Evolutionary conservation across 2,113 vertebrate species (phyloP), one percentile per base, ranked within the genome.

Genomic region (Thalassoma bifasciatum): DNA sequence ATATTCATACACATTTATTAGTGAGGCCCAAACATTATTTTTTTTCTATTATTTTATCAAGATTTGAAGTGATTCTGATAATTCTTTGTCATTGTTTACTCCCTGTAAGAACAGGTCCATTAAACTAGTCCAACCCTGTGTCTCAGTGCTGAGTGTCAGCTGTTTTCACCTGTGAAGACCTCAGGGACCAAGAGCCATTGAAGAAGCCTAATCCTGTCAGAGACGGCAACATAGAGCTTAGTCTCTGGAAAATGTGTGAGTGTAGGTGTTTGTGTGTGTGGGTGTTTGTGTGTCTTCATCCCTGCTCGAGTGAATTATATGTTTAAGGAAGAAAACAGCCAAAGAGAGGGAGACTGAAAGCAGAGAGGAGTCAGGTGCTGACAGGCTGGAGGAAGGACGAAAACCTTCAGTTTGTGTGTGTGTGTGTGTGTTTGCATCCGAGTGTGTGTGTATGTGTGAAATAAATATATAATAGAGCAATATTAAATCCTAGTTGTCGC

Each of bases 401-500:
- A 72, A 75, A 21, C 51, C 24, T 49, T 22, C n/a, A 42, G 53
- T 19, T 6, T 34, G 11, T 23, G 36, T 19, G 12, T 44, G 49
- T 22, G 12, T 42, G 47, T 30, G 38, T 66, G 34, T 19, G 50
- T 46, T 13, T 17, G 44, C 30, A 4, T 30, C n/a, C n/a, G 30
- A 30, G 30, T 30, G 30, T 30, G 30, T 34, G 16, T 40, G 46
- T 21, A 10, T 51, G 46, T 26, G 36, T 65, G 13, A 74, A 68
- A 79, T 71, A 81, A 68, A 85, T 79, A 74, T 44, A 75, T 71
- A 76, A 66, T 7, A 3, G 21, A 58, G 44, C 37, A 80, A 77
- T 83, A 82, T 75, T 82, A 77, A 82, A 82, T 77, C 68, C 68
- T 82, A 11, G 42, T 69, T 30, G 44, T 77, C 24, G 2, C 42